Conservation (phyloP, 2,888 invertebrate species). For the Synergus gifuensis region DNA sequence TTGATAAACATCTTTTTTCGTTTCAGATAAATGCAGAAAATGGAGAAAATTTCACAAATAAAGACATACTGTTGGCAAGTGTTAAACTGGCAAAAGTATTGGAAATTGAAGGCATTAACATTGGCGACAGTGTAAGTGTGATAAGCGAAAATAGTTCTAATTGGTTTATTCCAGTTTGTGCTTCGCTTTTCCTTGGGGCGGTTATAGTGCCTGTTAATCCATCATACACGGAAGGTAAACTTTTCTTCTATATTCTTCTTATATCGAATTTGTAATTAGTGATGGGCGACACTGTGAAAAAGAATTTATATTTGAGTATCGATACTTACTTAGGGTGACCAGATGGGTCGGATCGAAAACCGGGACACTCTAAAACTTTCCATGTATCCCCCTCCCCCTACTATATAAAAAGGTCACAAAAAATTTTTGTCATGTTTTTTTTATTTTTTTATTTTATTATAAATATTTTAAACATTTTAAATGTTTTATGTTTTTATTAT, state of each 20-base stretch:
- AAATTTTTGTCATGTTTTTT: too few relatives aligned
- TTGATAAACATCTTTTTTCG: not conserved
- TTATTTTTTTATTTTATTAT: too few relatives aligned
- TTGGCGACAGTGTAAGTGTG: not conserved
- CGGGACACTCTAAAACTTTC: too few relatives aligned
- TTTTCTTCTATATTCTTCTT: not conserved
- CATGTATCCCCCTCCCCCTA: too few relatives aligned
- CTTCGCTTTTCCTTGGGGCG: not conserved
- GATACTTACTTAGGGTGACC: too few relatives aligned
- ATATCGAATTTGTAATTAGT: too few relatives aligned
- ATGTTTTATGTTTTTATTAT: too few relatives aligned
- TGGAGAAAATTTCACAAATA: not conserved
- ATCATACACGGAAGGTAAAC: not conserved
- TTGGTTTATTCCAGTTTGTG: slow-evolving; percentile 6
- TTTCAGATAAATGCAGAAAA: slow-evolving; percentile 67
- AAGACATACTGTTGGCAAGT: not conserved
- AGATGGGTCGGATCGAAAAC: too few relatives aligned
- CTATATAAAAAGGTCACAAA: too few relatives aligned
- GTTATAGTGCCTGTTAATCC: not conserved
- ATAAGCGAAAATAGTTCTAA: not conserved
- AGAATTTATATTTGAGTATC: too few relatives aligned
- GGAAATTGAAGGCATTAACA: not conserved
- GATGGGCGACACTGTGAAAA: too few relatives aligned
- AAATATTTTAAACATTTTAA: too few relatives aligned
- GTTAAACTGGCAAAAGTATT: not conserved